Evolutionary conservation across 2,797 vertebrate species (phyloP).

Genomic region (Champsocephalus gunnari): DNA sequence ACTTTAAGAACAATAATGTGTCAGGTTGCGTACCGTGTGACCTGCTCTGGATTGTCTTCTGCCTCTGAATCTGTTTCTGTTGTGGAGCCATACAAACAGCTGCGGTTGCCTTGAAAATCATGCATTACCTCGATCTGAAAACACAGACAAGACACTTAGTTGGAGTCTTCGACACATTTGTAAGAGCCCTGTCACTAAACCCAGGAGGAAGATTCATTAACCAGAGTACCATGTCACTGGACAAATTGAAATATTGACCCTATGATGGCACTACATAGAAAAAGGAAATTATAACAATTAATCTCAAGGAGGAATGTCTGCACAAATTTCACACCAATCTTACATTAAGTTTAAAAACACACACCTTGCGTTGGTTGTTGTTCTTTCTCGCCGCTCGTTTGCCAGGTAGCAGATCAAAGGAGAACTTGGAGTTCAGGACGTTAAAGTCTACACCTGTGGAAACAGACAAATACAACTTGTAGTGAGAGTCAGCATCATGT

Average conservation of each 20-base stretch:
- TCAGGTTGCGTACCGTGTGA: conserved; percentile 86
- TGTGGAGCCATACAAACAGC: conserved; percentile 82
- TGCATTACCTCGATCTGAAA: conserved; percentile 93
- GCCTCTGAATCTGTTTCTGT: conserved; percentile 83
- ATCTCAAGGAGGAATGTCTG: not conserved
- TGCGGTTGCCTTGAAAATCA: conserved; percentile 90
- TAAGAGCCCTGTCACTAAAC: not conserved
- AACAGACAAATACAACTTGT: conserved; percentile 6
- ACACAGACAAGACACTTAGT: conserved; percentile 17
- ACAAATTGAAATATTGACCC: not conserved
- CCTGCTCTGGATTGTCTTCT: conserved; percentile 89
- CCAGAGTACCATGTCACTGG: not conserved
- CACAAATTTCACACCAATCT: not conserved
- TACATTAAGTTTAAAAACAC: not conserved
- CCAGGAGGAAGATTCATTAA: not conserved
- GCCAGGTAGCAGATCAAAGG: conserved; percentile 92
- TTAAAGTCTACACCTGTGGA: conserved; percentile 90
- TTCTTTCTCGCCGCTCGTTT: conserved; percentile 90
- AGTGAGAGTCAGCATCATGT: not conserved
- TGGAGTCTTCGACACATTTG: not conserved
- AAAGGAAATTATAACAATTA: not conserved
- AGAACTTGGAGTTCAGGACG: conserved; percentile 91
- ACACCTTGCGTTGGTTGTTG: conserved; percentile 90
- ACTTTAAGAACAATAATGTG: not conserved
- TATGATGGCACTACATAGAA: not conserved